Conservation (phyloP, 2,888 invertebrate species). For the Thysanoteuthis rhombus region DNA sequence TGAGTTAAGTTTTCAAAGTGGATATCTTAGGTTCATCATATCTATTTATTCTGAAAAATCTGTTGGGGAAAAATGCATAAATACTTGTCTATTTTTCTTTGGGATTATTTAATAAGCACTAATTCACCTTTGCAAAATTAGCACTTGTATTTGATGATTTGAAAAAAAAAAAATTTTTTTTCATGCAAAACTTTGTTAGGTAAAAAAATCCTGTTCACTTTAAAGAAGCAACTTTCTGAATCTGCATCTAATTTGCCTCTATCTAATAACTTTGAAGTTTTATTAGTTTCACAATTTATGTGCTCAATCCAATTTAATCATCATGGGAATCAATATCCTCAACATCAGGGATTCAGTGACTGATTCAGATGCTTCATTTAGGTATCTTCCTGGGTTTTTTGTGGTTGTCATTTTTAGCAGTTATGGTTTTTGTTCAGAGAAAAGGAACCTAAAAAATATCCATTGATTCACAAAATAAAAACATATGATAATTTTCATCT, state of each 20-base stretch:
- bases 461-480: no score
- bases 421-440: not conserved
- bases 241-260: not conserved
- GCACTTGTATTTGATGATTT: not conserved
- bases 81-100: not conserved
- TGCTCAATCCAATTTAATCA: not conserved
- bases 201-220: not conserved
- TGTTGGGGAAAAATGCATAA: not conserved
- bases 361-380: not conserved
- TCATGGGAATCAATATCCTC: not conserved
- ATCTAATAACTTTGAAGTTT: not conserved
- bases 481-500: no score
- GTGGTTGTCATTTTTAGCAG: constrained; percentile 57
- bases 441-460: not conserved
- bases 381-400: constrained; percentile 20
- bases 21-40: not conserved
- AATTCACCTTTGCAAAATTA: not conserved
- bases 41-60: not conserved
- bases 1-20: not conserved
- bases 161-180: no score
- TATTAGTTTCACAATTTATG: constrained; percentile 14
- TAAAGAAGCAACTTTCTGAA: not conserved
- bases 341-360: constrained; percentile 71
- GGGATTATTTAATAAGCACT: not conserved
- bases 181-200: not conserved